A percentile compares a stretch with the other conserved stretches of the same genome.
phyloP scores from a whole-genome alignment of 2,113 vertebrate species.

The Pollachius pollachius region DNA sequence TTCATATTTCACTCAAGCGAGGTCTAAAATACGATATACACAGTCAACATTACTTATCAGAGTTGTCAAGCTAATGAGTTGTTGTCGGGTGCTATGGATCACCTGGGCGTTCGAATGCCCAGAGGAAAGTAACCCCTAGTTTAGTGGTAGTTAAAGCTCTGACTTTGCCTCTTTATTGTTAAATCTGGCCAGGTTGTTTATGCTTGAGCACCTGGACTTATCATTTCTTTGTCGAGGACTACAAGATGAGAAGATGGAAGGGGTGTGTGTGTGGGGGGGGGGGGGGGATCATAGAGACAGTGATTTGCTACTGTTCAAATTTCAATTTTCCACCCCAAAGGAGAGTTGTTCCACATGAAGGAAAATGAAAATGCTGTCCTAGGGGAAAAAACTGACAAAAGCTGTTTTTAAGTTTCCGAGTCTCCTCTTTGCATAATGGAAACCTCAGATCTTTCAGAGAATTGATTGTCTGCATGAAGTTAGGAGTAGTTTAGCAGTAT shows the following conservation, averaged over 20 bases:
- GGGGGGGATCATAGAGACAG: slow-evolving; percentile 29
- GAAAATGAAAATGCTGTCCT: slow-evolving; percentile 45
- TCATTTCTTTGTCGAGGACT: slow-evolving; percentile 34
- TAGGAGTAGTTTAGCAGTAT: not conserved
- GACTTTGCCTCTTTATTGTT: slow-evolving; percentile 19
- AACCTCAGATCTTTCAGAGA: slow-evolving; percentile 18
- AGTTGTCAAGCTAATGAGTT: slow-evolving; percentile 40
- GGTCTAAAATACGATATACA: not conserved
- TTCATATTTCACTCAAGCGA: slow-evolving; percentile 17
- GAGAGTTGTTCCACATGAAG: slow-evolving; percentile 58
- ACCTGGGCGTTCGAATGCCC: not conserved
- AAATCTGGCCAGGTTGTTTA: slow-evolving; percentile 25
- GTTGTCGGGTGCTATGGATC: slow-evolving; percentile 25
- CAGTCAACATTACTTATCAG: slow-evolving; percentile 24
- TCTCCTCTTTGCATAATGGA: slow-evolving; percentile 34
- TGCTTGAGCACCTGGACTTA: slow-evolving; percentile 23
- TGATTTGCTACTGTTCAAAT: slow-evolving; percentile 62
- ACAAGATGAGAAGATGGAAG: slow-evolving; percentile 15
- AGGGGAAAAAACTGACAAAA: slow-evolving; percentile 31
- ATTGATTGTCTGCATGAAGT: slow-evolving; percentile 19
- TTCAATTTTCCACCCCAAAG: slow-evolving; percentile 67
- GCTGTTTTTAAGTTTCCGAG: slow-evolving; percentile 24
- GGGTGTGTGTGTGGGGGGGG: slow-evolving; percentile 13
- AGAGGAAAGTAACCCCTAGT: slow-evolving; percentile 7
- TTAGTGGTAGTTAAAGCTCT: slow-evolving; percentile 21